Percentiles rank a stretch among this genome's conserved stretches.
Conservation (phyloP, 2,113 vertebrate genomes). For the Cebus imitator region DNA sequence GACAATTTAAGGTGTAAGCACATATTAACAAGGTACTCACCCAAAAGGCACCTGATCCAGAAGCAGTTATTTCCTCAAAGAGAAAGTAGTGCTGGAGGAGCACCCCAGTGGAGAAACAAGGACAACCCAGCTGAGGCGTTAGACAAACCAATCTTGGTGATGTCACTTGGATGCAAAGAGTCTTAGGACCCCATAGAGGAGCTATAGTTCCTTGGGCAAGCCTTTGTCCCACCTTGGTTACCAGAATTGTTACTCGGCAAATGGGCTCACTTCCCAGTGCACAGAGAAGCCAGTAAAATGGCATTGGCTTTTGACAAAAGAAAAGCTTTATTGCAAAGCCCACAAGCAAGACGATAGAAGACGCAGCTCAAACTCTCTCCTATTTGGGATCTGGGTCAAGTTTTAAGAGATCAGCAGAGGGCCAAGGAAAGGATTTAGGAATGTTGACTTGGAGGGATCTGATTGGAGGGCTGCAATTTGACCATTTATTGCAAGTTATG, state of each 20-base stretch:
- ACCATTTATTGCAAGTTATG: not conserved
- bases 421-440: not conserved
- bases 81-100: not conserved
- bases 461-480: not conserved
- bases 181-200: not conserved
- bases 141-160: not conserved
- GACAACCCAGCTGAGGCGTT: not conserved
- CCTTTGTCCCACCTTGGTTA: not conserved
- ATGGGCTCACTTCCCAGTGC: not conserved
- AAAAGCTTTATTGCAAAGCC: not conserved
- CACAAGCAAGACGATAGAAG: not conserved
- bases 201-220: not conserved
- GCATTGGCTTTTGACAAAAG: not conserved
- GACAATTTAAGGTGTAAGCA: not conserved
- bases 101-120: not conserved
- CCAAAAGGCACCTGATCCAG: not conserved
- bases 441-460: not conserved
- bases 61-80: not conserved
- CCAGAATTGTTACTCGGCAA: not conserved
- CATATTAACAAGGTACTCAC: not conserved
- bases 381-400: not conserved
- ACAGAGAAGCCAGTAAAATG: not conserved
- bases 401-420: not conserved
- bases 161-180: not conserved
- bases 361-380: not conserved